Percentiles rank a stretch among this genome's conserved stretches.
Conservation (phyloP, 2,113 vertebrate species). For the Rhabdornis inornatus region DNA sequence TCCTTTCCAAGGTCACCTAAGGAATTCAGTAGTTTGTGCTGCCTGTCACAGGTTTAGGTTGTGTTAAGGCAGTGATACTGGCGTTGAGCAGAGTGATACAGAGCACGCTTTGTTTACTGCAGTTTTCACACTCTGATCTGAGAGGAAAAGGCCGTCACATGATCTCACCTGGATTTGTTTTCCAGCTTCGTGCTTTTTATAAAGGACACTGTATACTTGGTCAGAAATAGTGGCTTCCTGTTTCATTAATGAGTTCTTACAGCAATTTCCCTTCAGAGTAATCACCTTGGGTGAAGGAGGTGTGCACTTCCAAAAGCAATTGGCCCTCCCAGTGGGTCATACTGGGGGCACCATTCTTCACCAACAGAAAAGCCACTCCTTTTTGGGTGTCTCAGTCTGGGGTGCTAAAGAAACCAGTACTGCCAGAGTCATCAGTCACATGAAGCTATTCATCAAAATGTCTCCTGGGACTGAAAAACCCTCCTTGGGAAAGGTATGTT, state of each 20-base stretch:
- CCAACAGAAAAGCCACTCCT: not conserved
- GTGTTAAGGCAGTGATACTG: accelerated
- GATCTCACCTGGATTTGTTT: not conserved
- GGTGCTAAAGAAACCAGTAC: not conserved
- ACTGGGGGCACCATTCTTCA: not conserved
- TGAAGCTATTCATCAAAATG: not conserved
- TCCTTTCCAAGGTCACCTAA: not conserved
- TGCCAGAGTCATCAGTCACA: not conserved
- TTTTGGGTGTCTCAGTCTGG: not conserved
- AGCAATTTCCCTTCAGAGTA: not conserved
- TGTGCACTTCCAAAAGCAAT: not conserved
- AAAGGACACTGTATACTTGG: not conserved
- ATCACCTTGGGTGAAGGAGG: not conserved
- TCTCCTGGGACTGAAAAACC: not conserved
- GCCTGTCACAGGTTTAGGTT: not conserved
- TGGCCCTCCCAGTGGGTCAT: not conserved
- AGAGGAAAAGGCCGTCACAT: not conserved
- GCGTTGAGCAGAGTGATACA: not conserved
- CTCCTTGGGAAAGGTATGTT: not conserved
- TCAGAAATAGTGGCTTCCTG: not conserved
- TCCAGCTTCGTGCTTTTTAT: not conserved
- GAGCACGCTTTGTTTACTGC: not conserved
- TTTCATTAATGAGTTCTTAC: not conserved
- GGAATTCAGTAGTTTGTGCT: not conserved
- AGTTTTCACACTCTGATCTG: not conserved